These are phyloP conservation scores for Neotoma lepida DNA, from an alignment of 2,113 vertebrate species.

Conservation along the genomic window DNA sequence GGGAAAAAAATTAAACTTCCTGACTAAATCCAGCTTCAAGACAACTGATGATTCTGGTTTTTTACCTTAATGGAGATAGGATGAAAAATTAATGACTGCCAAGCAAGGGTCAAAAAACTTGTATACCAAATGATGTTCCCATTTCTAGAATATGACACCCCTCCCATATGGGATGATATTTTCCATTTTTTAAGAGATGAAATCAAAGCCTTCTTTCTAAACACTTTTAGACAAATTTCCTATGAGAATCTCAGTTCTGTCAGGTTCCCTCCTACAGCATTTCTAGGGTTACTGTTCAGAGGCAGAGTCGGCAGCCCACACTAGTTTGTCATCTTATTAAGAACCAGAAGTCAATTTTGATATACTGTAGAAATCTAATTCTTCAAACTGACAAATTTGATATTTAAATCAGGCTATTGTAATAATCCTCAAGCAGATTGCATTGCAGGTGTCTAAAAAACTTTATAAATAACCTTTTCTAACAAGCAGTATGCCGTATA, in stretches of 20 bases:
- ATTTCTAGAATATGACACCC: too few species aligned
- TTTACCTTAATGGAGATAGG: background rate
- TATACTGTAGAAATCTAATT: constrained; percentile 71
- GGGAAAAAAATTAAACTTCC: too few species aligned
- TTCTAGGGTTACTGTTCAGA: constrained; percentile 51
- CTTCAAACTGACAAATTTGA: constrained; percentile 74
- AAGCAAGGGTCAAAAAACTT: background rate
- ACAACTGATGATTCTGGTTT: background rate
- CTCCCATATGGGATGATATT: background rate
- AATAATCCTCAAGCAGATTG: constrained; percentile 74
- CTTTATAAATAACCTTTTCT: constrained; percentile 75
- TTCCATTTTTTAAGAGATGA: background rate
- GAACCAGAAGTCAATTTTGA: constrained; percentile 72
- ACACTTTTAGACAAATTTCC: background rate
- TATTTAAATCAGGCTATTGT: constrained; percentile 76
- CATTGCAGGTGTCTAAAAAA: constrained; percentile 72
- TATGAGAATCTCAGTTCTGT: background rate
- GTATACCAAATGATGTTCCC: too few species aligned
- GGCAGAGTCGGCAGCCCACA: constrained; percentile 45
- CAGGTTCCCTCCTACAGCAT: constrained; percentile 7
- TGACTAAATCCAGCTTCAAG: background rate
- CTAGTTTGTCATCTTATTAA: constrained; percentile 75
- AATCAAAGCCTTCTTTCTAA: background rate
- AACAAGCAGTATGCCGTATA: constrained; percentile 62
- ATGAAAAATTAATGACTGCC: background rate